Evolutionary conservation across 2,113 vertebrate genomes (phyloP), one percentile per base, ranked within the genome.

Genomic region (Etheostoma cragini): DNA sequence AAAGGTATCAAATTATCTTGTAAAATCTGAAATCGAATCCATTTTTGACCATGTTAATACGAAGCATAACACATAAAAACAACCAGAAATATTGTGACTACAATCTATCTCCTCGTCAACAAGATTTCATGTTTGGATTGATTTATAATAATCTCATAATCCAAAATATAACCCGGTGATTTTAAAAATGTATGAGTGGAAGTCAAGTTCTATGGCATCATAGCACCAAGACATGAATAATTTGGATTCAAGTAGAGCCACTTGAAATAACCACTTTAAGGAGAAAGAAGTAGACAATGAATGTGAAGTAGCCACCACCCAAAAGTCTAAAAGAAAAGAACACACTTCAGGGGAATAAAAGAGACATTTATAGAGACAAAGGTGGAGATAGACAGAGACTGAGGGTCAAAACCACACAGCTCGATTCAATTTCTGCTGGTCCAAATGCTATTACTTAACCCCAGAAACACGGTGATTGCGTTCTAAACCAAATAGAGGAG

Each of bases 391-490:
- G 80, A 80, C 72, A 42, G 63, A 79, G 76, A 82, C 46, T 30
- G 47, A 66, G 72, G 85, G 85, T 86, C 81, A 87, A 73, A 88
- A 88, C 58, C 78, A 78, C 52, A 71, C 17, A 12, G 73, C 74
- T 84, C 38, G 82, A 92, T 93, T 91, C 86, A 85, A 91, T 92
- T 84, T 80, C 87, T 76, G 69, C 72, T 50, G 7, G 70, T 76
- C 88, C 84, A 85, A 91, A 88, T 84, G 80, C 89, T 85, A 88
- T 92, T 88, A 88, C 89, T 85, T 78, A 87, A 84, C 76, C 64
- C 57, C 56, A 85, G 85, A 88, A 91, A 85, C 84, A 87, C 38
- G 68, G 78, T 63, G 83, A 89, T 84, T 91, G 82, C 65, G 49
- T 69, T 87, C 65, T 57, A 86, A 89, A 89, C 72, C 76, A 69